These are phyloP conservation scores for Thaleichthys pacificus DNA, from an alignment of 2,797 vertebrate species.

Conservation along the genomic window DNA sequence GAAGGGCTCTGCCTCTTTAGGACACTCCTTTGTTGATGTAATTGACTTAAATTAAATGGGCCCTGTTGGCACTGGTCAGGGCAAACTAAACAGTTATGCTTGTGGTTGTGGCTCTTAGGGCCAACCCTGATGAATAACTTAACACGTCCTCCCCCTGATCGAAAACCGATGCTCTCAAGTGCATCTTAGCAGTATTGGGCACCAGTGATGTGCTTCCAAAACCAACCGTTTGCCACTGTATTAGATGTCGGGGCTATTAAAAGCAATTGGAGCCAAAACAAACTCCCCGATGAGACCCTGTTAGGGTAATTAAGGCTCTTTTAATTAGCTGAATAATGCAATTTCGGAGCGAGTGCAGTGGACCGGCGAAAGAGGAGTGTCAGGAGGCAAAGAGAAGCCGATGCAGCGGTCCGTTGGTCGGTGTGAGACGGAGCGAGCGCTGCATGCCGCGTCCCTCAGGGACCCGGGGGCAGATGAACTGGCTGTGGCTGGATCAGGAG, in stretches of 20 bases:
- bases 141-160: conserved; percentile 52
- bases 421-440: not conserved
- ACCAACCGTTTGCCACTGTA: conserved; percentile 47
- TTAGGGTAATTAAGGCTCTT: conserved; percentile 44
- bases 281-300: conserved; percentile 52
- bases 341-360: conserved; percentile 42
- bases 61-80: conserved; percentile 45
- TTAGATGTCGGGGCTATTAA: conserved; percentile 57
- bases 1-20: conserved; percentile 37
- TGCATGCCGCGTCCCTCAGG: not conserved
- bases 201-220: conserved; percentile 47
- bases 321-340: conserved; percentile 57
- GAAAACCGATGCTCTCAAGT: conserved; percentile 56
- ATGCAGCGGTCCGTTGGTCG: conserved; percentile 11
- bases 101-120: conserved; percentile 45
- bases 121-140: conserved; percentile 65
- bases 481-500: conserved; percentile 12
- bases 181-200: conserved; percentile 30
- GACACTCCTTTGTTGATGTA: conserved; percentile 39
- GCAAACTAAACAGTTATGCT: conserved; percentile 48
- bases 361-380: conserved; percentile 21
- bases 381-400: not conserved
- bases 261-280: conserved; percentile 43
- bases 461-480: conserved; percentile 21
- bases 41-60: conserved; percentile 55